phyloP scores from a whole-genome alignment of 2,888 invertebrate genomes.

The Callimorpha dominula region DNA sequence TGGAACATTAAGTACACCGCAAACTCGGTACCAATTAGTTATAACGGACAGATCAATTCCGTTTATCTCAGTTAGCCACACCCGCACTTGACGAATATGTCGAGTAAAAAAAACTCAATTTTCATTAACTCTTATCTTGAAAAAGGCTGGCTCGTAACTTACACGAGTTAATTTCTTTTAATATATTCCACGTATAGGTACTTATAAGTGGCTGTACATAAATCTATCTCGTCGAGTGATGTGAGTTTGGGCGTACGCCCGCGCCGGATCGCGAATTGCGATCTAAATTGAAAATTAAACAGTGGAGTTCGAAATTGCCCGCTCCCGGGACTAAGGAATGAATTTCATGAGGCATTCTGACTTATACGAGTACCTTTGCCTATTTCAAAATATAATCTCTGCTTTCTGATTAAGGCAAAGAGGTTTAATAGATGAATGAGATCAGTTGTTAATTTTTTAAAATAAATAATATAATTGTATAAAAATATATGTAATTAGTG shows the following conservation, averaged over 20 bases:
- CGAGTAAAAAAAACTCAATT: conserved; percentile 72
- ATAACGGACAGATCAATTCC: conserved; percentile 71
- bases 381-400: conserved; percentile 30
- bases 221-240: conserved; percentile 82
- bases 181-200: conserved; percentile 72
- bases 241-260: conserved; percentile 80
- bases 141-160: conserved; percentile 74
- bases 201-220: conserved; percentile 69
- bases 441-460: too few relatives aligned
- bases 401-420: background rate
- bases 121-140: conserved; percentile 81
- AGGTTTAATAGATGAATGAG: background rate
- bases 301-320: conserved; percentile 55
- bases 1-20: conserved; percentile 45
- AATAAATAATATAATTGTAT: too few relatives aligned
- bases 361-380: conserved; percentile 30
- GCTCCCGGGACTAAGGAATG: conserved; percentile 38
- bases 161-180: conserved; percentile 82
- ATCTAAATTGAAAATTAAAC: conserved; percentile 88
- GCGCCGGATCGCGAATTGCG: conserved; percentile 85
- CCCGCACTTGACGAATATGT: conserved; percentile 75
- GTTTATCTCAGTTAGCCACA: conserved; percentile 66
- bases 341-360: conserved; percentile 33
- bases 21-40: conserved; percentile 50
- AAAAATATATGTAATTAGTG: too few relatives aligned